Base-by-base conservation (phyloP, 2,797 vertebrate genomes). In the Synaphobranchus kaupii region DNA sequence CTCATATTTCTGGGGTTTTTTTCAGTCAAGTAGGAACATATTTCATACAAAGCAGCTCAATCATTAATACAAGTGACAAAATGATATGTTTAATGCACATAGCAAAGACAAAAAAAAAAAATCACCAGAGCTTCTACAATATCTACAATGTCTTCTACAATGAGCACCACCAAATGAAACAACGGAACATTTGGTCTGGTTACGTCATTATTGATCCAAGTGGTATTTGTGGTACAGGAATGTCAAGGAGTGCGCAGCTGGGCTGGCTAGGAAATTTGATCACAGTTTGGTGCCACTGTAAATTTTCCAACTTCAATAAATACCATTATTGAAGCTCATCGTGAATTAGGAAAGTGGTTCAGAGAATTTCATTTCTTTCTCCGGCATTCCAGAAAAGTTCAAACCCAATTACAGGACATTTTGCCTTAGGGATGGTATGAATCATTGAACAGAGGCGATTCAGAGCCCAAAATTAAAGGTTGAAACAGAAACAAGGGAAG, bases 261-360 rank as follows among this genome's bases (percentile, higher is more conserved):
- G 39, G 92, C 92, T 63, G 90, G 89, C 94, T 95, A 91, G 89
- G 85, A 93, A 95, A 95, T 95, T 93, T 96, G 95, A 96, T 95
- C 96, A 96, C 95, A 93, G 95, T 95, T 94, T 93, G 94, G 93
- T 93, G 92, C 92, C 15, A 90, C 93, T 93, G 94, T 95, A 96
- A 96, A 96, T 95, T 95, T 95, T 93, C 94, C 93, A 89, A 89
- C 92, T 92, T 94, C 93, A 92, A 94, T 93, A 90, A 88, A 89
- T 84, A 76, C 78, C 52, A 88, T 89, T 90, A 91, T 88, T 88
- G 71, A 89, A 92, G 88, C 84, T 90, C 25, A 95, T 92, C 92
- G 84, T 88, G 94, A 94, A 93, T 92, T 93, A 94, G 92, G 90
- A 89, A 93, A 92, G 92, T 89, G 92, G 94, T 91, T 54, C 56